Evolutionary conservation across 2,888 invertebrate genomes (phyloP).

Genomic region (Drosophila meridionalis): DNA sequence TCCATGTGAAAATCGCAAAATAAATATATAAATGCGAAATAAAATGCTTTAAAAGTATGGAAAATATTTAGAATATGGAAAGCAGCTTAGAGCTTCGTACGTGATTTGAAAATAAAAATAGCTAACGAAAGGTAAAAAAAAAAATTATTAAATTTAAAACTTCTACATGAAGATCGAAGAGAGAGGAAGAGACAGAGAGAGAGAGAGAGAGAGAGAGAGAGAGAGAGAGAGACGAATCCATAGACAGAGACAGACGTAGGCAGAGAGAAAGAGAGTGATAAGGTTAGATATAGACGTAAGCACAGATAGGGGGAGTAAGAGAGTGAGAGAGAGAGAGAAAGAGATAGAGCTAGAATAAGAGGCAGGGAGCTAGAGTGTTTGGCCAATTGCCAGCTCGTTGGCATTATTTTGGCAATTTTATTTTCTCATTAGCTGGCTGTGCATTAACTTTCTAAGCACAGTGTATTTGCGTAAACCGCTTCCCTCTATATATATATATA

Average conservation of each 20-base stretch:
- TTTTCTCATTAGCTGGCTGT: slow-evolving; percentile 16
- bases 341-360: no score
- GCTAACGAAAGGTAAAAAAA: background rate
- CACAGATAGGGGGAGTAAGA: background rate
- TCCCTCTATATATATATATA: slow-evolving; percentile 21
- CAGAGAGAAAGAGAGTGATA: background rate
- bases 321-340: background rate
- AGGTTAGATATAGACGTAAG: no score
- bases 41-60: background rate
- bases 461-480: slow-evolving; percentile 37
- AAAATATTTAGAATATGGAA: background rate
- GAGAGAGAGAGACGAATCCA: background rate
- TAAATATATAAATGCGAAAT: background rate
- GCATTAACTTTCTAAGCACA: slow-evolving; percentile 32
- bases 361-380: background rate
- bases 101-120: background rate
- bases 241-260: background rate
- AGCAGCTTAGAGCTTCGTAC: background rate
- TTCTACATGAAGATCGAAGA: background rate
- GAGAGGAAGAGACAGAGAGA: accelerated
- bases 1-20: background rate
- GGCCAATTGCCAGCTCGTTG: background rate
- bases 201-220: background rate
- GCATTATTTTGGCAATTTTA: slow-evolving; percentile 3
- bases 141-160: background rate